Conservation (phyloP, 1,140 invertebrate genomes). For the Diachasmimorpha longicaudata region DNA sequence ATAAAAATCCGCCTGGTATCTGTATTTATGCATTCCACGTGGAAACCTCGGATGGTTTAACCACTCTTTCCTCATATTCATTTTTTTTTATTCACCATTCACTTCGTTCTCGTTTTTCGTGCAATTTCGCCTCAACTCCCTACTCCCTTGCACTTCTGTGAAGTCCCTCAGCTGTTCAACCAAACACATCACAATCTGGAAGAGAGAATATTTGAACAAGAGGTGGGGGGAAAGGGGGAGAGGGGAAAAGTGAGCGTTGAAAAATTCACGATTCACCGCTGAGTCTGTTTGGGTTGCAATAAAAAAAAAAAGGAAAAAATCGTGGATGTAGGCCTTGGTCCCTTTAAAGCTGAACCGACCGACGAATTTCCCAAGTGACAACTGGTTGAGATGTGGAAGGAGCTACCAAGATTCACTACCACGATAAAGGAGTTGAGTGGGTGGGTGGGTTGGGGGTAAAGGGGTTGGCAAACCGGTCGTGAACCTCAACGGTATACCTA, state of each 20-base stretch:
- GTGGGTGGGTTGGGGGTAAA: slow-evolving; percentile 10
- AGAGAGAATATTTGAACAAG: slow-evolving; percentile 30
- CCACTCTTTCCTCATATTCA: slow-evolving; percentile 9
- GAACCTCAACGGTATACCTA: slow-evolving; percentile 15
- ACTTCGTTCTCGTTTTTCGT: background rate
- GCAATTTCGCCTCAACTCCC: background rate
- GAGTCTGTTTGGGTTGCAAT: background rate
- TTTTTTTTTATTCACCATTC: slow-evolving; percentile 14
- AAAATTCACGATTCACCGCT: slow-evolving; percentile 17
- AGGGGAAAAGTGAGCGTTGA: slow-evolving; percentile 26
- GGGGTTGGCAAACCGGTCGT: slow-evolving; percentile 26
- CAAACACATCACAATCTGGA: slow-evolving; percentile 4
- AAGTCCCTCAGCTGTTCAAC: slow-evolving; percentile 13
- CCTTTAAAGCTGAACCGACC: background rate
- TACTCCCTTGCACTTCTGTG: background rate
- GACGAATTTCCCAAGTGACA: slow-evolving; percentile 19
- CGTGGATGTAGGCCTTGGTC: background rate
- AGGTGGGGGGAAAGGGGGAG: background rate
- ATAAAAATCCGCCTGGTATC: background rate
- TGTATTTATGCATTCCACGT: slow-evolving; percentile 23
- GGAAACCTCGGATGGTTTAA: slow-evolving; percentile 17
- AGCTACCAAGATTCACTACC: background rate
- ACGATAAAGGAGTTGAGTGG: background rate
- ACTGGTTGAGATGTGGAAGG: background rate
- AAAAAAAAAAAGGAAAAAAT: background rate